These are phyloP conservation scores for Paracentrotus lividus DNA, from an alignment of 53 echinoderm and acorn worm genomes.

Conservation along the genomic window DNA sequence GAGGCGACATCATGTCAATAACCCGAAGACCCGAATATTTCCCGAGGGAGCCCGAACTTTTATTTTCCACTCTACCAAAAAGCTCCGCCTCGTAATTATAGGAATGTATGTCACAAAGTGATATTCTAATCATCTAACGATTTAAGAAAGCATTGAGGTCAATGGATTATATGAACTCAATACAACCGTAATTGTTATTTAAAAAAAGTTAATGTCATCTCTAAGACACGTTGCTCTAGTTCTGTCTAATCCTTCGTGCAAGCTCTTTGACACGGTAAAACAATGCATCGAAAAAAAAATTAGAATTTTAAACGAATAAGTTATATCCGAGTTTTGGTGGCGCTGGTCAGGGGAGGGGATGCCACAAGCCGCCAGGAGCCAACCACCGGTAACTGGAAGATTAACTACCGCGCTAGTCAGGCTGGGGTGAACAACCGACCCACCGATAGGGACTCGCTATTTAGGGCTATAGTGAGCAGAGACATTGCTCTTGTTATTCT, in stretches of 20 bases:
- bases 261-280: not conserved
- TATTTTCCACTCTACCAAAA: constrained; percentile 58
- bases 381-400: constrained; percentile 73
- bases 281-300: not conserved
- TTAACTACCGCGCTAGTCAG: constrained; percentile 62
- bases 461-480: constrained; percentile 13
- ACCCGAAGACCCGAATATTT: constrained; percentile 60
- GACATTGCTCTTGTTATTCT: constrained; percentile 56
- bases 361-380: constrained; percentile 31
- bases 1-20: constrained; percentile 64
- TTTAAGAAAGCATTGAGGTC: constrained; percentile 49
- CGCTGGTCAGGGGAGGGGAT: constrained; percentile 45
- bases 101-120: constrained; percentile 52
- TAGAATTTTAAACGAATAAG: constrained; percentile 33
- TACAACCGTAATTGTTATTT: not conserved
- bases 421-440: constrained; percentile 65
- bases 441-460: not conserved
- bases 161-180: not conserved
- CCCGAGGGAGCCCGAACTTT: constrained; percentile 63
- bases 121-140: constrained; percentile 50
- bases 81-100: constrained; percentile 53
- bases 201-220: not conserved
- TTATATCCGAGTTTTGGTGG: constrained; percentile 60
- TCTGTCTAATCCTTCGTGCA: not conserved
- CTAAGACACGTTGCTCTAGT: constrained; percentile 15